Evolutionary conservation across 2,113 vertebrate species (phyloP).

Genomic region (Aplodontia rufa): DNA sequence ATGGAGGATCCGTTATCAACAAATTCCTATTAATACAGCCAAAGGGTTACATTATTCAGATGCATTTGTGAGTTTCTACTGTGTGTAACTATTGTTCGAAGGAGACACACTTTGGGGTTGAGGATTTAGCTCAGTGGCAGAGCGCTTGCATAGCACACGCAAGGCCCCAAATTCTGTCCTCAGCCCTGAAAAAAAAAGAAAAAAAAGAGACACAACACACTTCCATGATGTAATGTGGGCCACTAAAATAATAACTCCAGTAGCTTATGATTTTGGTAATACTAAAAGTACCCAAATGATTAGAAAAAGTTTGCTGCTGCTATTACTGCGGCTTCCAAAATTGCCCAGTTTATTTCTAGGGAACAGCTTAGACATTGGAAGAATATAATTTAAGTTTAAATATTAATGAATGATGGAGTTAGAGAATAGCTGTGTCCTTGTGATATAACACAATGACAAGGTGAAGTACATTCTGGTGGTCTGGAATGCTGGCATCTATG

Average conservation of each 20-base stretch:
- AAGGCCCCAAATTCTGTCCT: too few relatives aligned
- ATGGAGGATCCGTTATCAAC: neutral
- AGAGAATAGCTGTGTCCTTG: neutral
- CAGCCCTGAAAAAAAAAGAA: too few relatives aligned
- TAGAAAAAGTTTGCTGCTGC: neutral
- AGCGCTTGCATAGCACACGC: too few relatives aligned
- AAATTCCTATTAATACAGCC: neutral
- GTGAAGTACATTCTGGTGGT: neutral
- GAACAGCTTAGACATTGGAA: neutral
- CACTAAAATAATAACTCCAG: neutral
- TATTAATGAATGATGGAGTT: neutral
- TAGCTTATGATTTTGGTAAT: neutral
- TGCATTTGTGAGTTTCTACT: neutral
- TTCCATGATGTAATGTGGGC: neutral
- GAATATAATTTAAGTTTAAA: neutral
- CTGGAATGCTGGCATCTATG: neutral
- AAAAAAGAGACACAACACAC: too few relatives aligned
- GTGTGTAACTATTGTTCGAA: constrained; percentile 6
- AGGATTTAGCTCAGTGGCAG: too few relatives aligned
- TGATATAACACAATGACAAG: neutral
- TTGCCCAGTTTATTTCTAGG: neutral
- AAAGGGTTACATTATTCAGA: constrained; percentile 18
- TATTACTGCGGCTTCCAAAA: neutral
- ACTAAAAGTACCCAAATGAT: neutral
- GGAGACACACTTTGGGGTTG: too few relatives aligned